Evolutionary conservation across 2,888 invertebrate species (phyloP).

Genomic region (Steinernema scapterisci): DNA sequence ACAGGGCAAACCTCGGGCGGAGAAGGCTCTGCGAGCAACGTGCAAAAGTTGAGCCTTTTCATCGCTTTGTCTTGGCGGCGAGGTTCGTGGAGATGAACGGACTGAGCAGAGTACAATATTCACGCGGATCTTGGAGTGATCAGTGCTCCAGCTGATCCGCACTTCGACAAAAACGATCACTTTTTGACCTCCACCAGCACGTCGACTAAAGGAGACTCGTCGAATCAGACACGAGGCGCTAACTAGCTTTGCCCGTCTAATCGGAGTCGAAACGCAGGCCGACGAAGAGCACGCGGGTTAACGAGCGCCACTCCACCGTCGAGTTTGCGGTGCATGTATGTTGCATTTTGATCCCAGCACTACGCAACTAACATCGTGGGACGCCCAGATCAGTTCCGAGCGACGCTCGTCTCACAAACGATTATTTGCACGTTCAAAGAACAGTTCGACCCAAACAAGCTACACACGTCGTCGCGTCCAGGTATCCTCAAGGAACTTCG

Average conservation of each 20-base stretch:
- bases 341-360: conserved; percentile 26
- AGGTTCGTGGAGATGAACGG: not conserved
- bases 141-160: not conserved
- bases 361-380: not conserved
- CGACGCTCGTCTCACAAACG: not conserved
- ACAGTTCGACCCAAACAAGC: conserved; percentile 17
- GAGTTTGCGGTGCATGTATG: not conserved
- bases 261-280: no score
- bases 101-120: conserved; percentile 6
- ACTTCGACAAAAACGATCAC: not conserved
- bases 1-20: not conserved
- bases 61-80: not conserved
- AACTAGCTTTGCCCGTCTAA: no score
- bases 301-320: not conserved
- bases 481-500: no score
- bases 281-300: no score
- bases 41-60: not conserved
- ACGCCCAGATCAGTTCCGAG: not conserved
- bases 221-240: no score
- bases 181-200: no score
- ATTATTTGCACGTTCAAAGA: conserved; percentile 5
- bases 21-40: not conserved
- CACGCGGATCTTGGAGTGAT: not conserved
- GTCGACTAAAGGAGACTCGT: no score
- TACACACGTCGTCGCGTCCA: not conserved